Conservation (phyloP, 2,888 invertebrate genomes). For the Orthosia gracilis region DNA sequence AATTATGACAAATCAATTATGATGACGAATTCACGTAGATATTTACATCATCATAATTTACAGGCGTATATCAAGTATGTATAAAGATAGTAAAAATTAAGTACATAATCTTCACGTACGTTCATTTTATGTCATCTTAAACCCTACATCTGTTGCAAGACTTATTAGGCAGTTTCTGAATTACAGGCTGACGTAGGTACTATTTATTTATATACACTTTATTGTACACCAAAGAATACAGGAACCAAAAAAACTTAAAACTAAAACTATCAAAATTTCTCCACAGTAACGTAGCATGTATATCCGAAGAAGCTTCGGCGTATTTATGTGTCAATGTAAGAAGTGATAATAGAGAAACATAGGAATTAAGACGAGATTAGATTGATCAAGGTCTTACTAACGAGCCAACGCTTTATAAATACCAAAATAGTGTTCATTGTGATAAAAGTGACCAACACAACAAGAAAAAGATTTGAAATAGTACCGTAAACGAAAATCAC, state of each 20-base stretch:
- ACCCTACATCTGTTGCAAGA: neutral
- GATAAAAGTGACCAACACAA: neutral
- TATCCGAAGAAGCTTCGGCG: neutral
- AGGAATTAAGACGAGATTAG: neutral
- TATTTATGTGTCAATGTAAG: neutral
- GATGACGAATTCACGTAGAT: too few relatives aligned
- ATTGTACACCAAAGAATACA: too few relatives aligned
- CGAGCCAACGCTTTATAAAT: neutral
- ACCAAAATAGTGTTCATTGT: neutral
- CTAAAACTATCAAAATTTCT: neutral
- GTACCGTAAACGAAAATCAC: neutral
- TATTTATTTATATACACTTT: too few relatives aligned
- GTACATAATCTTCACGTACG: neutral
- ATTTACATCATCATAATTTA: neutral
- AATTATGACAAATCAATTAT: too few relatives aligned
- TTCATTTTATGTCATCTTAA: neutral
- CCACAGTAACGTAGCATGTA: neutral
- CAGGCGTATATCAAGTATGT: too few relatives aligned
- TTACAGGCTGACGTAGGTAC: neutral
- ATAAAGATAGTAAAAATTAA: neutral
- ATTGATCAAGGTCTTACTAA: neutral
- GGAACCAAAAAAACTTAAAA: too few relatives aligned
- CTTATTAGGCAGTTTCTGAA: neutral
- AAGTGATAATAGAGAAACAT: neutral
- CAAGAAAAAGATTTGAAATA: neutral